Percentiles rank a stretch among this genome's conserved stretches.
Conservation (phyloP, 2,797 vertebrate species). For the Menidia menidia region DNA sequence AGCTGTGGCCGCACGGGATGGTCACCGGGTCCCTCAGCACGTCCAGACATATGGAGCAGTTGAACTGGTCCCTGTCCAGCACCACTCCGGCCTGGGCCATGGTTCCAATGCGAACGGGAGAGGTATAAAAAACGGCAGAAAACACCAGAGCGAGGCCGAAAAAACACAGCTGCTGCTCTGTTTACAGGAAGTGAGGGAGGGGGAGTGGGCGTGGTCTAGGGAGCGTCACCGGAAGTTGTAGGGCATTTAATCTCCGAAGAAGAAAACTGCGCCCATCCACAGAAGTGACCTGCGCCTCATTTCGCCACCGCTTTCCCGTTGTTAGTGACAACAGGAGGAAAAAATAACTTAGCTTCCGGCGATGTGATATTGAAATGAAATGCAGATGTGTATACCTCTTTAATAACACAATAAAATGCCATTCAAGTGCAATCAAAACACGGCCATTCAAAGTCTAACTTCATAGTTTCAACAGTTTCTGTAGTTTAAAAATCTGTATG, state of each 20-base stretch:
- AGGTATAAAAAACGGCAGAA: background rate
- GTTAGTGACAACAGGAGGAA: no score
- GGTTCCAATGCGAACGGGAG: background rate
- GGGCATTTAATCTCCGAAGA: slow-evolving; percentile 4
- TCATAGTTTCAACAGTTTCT: no score
- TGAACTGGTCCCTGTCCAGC: slow-evolving; percentile 83
- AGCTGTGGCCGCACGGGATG: slow-evolving; percentile 84
- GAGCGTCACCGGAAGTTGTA: slow-evolving; percentile 26
- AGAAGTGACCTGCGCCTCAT: no score
- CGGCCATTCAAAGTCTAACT: no score
- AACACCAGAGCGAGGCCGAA: slow-evolving; percentile 8
- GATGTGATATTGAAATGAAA: no score
- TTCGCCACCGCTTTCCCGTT: no score
- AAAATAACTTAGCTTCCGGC: no score
- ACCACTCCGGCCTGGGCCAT: slow-evolving; percentile 84
- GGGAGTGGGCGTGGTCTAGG: slow-evolving; percentile 7
- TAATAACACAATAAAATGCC: no score
- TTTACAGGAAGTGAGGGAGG: slow-evolving; percentile 68
- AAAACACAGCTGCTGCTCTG: slow-evolving; percentile 41
- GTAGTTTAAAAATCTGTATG: no score
- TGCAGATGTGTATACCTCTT: no score
- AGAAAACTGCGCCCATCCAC: no score
- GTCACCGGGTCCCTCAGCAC: slow-evolving; percentile 80
- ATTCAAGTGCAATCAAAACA: no score
- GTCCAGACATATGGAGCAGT: slow-evolving; percentile 85